phyloP scores from a whole-genome alignment of 2,797 vertebrate species.

The Sciurus vulgaris region DNA sequence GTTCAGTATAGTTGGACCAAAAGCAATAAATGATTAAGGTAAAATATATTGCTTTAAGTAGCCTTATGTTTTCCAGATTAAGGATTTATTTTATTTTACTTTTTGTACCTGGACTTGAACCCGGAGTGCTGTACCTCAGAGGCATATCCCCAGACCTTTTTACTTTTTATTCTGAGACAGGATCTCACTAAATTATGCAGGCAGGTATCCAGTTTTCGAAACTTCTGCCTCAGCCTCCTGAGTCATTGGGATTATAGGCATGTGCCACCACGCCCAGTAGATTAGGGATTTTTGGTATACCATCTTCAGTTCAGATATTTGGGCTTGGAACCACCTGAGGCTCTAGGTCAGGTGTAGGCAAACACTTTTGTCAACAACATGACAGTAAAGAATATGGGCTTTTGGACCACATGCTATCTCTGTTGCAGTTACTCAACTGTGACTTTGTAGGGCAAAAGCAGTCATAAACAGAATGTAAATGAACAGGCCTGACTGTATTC shows the following conservation, averaged over 20 bases:
- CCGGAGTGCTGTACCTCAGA: not conserved
- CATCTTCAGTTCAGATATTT: not conserved
- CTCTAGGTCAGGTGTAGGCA: not conserved
- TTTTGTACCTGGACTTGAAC: not conserved
- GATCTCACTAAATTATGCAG: not conserved
- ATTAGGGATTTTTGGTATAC: not conserved
- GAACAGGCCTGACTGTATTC: not conserved
- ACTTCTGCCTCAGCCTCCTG: not conserved
- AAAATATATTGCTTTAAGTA: conserved; percentile 45
- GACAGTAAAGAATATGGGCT: conserved; percentile 48
- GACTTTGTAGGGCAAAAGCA: not conserved
- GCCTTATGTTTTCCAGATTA: conserved; percentile 43
- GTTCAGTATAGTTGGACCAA: conserved; percentile 32
- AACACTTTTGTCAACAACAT: conserved; percentile 23
- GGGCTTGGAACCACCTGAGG: conserved; percentile 6
- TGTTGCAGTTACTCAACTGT: not conserved
- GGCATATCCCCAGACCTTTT: not conserved
- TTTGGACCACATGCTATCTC: not conserved
- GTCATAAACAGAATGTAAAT: not conserved
- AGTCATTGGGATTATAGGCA: not conserved
- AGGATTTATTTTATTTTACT: not conserved
- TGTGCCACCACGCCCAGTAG: not conserved
- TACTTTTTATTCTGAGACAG: not conserved
- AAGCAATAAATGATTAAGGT: conserved; percentile 39
- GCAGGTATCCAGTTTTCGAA: not conserved